A percentile compares a stretch with the other conserved stretches of the same genome.
Conservation (phyloP, 2,113 vertebrate species). For the Seriola rivoliana region DNA sequence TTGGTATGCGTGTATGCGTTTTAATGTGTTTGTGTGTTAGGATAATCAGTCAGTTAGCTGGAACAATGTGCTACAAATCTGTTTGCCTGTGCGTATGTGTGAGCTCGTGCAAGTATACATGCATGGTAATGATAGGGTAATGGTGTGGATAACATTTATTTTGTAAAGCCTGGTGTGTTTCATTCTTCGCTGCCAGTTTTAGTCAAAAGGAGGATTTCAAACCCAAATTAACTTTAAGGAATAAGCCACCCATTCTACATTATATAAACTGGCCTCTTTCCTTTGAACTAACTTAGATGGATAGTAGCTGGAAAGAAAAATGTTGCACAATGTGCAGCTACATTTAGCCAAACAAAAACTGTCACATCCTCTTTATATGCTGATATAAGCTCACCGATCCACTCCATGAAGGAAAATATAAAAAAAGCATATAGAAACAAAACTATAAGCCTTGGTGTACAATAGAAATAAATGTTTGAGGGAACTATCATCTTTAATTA, state of each 20-base stretch:
- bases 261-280: slow-evolving; percentile 27
- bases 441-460: not conserved
- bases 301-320: slow-evolving; percentile 22
- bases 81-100: slow-evolving; percentile 23
- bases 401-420: slow-evolving; percentile 4
- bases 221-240: slow-evolving; percentile 53
- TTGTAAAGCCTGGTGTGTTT: slow-evolving; percentile 59
- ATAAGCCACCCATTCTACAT: slow-evolving; percentile 34
- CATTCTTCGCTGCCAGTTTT: slow-evolving; percentile 46
- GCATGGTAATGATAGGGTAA: slow-evolving; percentile 43
- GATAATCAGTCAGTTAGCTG: slow-evolving; percentile 70
- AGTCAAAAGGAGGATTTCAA: slow-evolving; percentile 40
- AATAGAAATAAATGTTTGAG: not conserved
- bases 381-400: slow-evolving; percentile 5
- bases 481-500: not conserved
- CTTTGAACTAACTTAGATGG: slow-evolving; percentile 40
- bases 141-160: slow-evolving; percentile 58
- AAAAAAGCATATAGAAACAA: not conserved
- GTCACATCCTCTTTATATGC: slow-evolving; percentile 6
- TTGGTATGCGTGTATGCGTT: slow-evolving; percentile 36
- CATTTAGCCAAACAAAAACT: slow-evolving; percentile 30
- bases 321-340: slow-evolving; percentile 26
- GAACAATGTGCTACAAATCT: slow-evolving; percentile 65
- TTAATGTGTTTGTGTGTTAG: slow-evolving; percentile 63
- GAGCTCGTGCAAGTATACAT: not conserved